Evolutionary conservation across 1,140 invertebrate genomes (phyloP).

Genomic region (Propsilocerus akamusi): DNA sequence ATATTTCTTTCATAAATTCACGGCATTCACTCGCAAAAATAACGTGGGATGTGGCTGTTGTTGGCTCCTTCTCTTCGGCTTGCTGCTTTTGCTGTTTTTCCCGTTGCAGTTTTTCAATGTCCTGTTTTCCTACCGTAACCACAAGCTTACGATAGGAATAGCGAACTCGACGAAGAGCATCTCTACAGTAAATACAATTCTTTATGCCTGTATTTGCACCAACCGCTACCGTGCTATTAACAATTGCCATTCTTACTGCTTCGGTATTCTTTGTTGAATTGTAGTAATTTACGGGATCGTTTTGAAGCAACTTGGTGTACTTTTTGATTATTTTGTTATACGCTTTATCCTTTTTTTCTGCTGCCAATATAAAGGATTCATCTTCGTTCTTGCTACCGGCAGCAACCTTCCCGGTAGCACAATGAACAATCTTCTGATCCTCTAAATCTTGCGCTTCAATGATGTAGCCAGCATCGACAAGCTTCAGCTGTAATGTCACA

Average conservation of each 20-base stretch:
- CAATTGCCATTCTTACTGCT: slow-evolving; percentile 34
- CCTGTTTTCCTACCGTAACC: slow-evolving; percentile 25
- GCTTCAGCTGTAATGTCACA: slow-evolving; percentile 49
- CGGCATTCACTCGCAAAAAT: slow-evolving; percentile 38
- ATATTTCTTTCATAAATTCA: slow-evolving; percentile 55
- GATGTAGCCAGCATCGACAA: slow-evolving; percentile 56
- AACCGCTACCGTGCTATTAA: slow-evolving; percentile 35
- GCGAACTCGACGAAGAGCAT: slow-evolving; percentile 36
- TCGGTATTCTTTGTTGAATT: slow-evolving; percentile 34
- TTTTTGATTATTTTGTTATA: background rate
- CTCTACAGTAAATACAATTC: slow-evolving; percentile 40
- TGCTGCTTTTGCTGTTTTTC: slow-evolving; percentile 7
- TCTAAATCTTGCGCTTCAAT: slow-evolving; percentile 49
- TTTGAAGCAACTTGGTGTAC: background rate
- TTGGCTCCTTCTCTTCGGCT: background rate
- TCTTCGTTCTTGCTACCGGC: slow-evolving; percentile 14
- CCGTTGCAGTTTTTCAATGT: slow-evolving; percentile 21
- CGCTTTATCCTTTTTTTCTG: background rate
- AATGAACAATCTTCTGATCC: slow-evolving; percentile 13
- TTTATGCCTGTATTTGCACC: slow-evolving; percentile 27
- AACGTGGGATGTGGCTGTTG: slow-evolving; percentile 12
- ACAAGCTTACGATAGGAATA: slow-evolving; percentile 38
- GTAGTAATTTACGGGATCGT: background rate
- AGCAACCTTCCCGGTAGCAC: slow-evolving; percentile 16
- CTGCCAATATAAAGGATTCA: slow-evolving; percentile 13